Conservation (phyloP, 2,797 vertebrate species). For the Petrocephalus schoutedeni region DNA sequence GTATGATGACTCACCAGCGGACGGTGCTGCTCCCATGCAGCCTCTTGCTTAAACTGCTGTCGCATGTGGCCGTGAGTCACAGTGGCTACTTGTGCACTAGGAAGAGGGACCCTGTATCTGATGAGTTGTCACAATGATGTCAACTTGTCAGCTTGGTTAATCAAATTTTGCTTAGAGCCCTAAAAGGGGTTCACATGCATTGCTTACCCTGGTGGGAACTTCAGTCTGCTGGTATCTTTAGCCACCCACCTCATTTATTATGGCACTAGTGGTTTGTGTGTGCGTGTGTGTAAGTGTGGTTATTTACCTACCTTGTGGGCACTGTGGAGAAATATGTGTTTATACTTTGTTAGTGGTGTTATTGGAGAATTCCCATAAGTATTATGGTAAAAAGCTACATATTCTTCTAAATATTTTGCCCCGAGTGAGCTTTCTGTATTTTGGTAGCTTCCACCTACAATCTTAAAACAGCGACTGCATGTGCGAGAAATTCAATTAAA, state of each 20-base stretch:
- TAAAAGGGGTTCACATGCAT: not conserved
- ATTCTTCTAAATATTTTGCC: not conserved
- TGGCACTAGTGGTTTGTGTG: not conserved
- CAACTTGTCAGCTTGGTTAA: not conserved
- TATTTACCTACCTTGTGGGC: not conserved
- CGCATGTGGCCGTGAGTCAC: not conserved
- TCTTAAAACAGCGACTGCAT: not conserved
- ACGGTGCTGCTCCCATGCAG: not conserved
- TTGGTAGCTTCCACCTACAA: not conserved
- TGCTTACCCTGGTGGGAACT: not conserved
- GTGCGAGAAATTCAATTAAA: not conserved
- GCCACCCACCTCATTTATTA: not conserved
- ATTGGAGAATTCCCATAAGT: not conserved
- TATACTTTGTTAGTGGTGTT: not conserved
- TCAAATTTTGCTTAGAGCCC: not conserved
- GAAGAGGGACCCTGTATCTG: not conserved
- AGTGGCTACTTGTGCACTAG: not conserved
- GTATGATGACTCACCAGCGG: not conserved
- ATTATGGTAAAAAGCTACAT: not conserved
- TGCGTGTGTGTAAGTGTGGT: not conserved
- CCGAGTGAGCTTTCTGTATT: not conserved
- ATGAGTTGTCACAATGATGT: not conserved
- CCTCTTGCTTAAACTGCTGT: not conserved
- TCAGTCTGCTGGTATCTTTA: not conserved
- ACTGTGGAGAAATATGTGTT: not conserved